Base-by-base conservation (phyloP, 2,888 invertebrate species). In the Tetragnatha montana region DNA sequence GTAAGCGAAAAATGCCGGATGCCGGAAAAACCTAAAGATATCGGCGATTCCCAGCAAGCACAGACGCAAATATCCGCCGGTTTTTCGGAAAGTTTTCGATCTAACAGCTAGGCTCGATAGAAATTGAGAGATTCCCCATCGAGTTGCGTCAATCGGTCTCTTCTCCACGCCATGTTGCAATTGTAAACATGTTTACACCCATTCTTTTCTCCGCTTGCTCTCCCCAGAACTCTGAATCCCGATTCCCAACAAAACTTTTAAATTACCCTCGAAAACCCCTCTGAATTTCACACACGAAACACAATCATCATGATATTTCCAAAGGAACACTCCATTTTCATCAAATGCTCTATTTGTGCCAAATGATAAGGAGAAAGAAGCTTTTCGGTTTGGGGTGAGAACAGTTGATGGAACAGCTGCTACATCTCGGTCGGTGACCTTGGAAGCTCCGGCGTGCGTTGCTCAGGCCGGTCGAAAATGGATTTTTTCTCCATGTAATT, bases 361-460 rank as follows among this genome's bases (percentile, higher is more conserved):
- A 84, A 78, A 79, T 14, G 35, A 35, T 35, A 8, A 50, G n/a
- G 4, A 4, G 71, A 50, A 35, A 22, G 47, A 22, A 12, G 8
- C 35, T 35, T 35, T 35, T 10, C 10, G 1, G 8, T 19, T 17
- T 70, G 89, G 86, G 51, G 60, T 78, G 71, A 1, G 51, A 14
- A 19, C 49, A 6, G 17, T 8, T 0, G 68, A 49, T 68, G 47
- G 82, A 89, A 89, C 69, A 89, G 86, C 89, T 81, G 89, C 85
- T 70, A 89, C 81, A 86, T 70, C 87, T 89, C 89, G 89, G 89
- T 89, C 89, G 89, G 89, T 89, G 89, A 89, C 86, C 89, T 89
- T 89, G 86, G 89, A 71, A 85, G 73, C 51, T 68, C 88, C 88
- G 82, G 78, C 60, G 70, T 88, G 82, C 88, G 73, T 22, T 69